Base-by-base conservation (phyloP, 2,113 vertebrate genomes). In the Anoura caudifer region DNA sequence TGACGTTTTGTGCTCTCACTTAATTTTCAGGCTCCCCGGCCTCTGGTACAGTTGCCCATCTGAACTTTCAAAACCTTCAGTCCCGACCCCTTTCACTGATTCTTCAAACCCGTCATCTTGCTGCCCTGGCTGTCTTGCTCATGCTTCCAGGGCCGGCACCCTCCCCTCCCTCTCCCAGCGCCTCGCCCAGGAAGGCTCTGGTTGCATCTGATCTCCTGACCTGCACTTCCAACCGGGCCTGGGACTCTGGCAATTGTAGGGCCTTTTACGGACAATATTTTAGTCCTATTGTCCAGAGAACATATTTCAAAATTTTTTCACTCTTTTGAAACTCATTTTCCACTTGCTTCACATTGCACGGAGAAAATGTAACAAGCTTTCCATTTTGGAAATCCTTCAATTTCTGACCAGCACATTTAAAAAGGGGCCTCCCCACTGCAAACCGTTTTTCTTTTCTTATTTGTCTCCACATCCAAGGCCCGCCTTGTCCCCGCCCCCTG, bases 141-240 rank as follows among this genome's bases (percentile, higher is more conserved):
- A 56, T 22, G 16, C 14, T 7, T 47, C 54, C 22, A 12, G 47
- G 13, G 8, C 52, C 12, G 12, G 50, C 14, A 3, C 13, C 17
- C 0, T 26, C 1, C 5, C 7, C 14, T 28, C 26, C 54, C 54
- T 22, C 20, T 22, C 3, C 33, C 20, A 26, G 2, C 7, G 24
- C 24, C 31, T 24, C 24, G n/a, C 10, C 15, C 2, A 3, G 0
- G 22, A 2, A 9, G 2, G 0, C 2, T 31, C n/a, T 2, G 0
- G 0, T 11, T 16, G 31, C 0, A 12, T 50, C 41, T 41, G 16
- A 31, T 16, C 4, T 63, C 19, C 59, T 8, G 7, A 43, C 4
- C 1, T 17, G 8, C 26, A 14, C 61, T 43, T 54, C n/a, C 10
- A 0, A 0, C 61, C 16, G 17, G 70, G 59, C 26, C 5, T 26